Percentiles rank a stretch among this genome's conserved stretches.
These are phyloP conservation scores for Onychostoma macrolepis DNA, from an alignment of 2,113 vertebrate species.

Conservation along the genomic window DNA sequence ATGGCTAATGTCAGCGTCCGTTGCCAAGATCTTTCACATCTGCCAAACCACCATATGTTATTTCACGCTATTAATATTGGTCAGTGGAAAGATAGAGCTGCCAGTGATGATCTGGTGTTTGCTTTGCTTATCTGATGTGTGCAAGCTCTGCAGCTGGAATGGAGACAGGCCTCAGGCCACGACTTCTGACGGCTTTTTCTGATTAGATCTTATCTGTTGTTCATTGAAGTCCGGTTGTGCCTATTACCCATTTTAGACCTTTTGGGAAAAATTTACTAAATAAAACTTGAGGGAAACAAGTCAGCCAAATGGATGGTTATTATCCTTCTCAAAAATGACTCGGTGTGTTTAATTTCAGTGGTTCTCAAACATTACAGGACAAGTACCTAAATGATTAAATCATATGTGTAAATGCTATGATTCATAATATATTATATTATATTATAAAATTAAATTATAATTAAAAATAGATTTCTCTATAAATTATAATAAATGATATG, in stretches of 20 bases:
- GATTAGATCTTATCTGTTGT: constrained; percentile 19
- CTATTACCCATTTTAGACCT: constrained; percentile 5
- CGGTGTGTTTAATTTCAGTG: not conserved
- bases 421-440: not conserved
- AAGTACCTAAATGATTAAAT: not conserved
- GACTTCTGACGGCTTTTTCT: constrained; percentile 19
- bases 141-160: constrained; percentile 32
- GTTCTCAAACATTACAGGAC: not conserved
- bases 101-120: constrained; percentile 69
- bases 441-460: too few relatives aligned
- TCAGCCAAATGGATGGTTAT: not conserved
- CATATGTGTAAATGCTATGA: not conserved
- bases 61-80: constrained; percentile 67
- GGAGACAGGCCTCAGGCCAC: constrained; percentile 14
- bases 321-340: not conserved
- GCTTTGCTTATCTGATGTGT: constrained; percentile 69
- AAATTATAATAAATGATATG: too few relatives aligned
- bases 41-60: constrained; percentile 61
- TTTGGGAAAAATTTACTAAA: not conserved
- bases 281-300: not conserved
- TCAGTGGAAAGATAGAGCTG: constrained; percentile 61
- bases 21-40: constrained; percentile 60
- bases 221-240: not conserved
- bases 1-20: constrained; percentile 61
- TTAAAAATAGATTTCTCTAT: too few relatives aligned